Conservation (phyloP, 2,113 vertebrate genomes). For the Romanogobio albipinnatus region DNA sequence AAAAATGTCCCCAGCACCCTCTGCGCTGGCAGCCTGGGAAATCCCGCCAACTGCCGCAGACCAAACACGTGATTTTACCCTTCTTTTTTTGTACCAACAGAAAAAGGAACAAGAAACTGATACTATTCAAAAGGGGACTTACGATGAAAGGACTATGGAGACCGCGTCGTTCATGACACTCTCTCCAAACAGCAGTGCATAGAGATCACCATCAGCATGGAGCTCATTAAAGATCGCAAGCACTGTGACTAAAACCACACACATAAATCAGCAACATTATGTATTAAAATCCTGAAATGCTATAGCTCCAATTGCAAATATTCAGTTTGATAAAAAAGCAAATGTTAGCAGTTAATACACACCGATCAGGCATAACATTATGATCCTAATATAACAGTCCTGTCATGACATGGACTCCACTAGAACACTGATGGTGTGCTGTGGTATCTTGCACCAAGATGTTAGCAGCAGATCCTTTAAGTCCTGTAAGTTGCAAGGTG, state of each 20-base stretch:
- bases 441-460: too few species aligned
- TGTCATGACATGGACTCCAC: too few species aligned
- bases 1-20: constrained; percentile 19
- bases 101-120: background rate
- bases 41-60: background rate
- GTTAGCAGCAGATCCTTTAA: too few species aligned
- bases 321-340: background rate
- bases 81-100: background rate
- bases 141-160: constrained; percentile 89
- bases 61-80: background rate
- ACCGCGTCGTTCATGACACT: constrained; percentile 97
- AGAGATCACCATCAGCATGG: constrained; percentile 95
- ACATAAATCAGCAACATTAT: constrained; percentile 36
- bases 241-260: constrained; percentile 84
- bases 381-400: too few species aligned
- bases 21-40: constrained; percentile 4
- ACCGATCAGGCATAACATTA: too few species aligned
- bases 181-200: constrained; percentile 96
- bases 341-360: background rate
- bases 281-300: constrained; percentile 28
- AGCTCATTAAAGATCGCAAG: constrained; percentile 98
- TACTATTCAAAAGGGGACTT: background rate
- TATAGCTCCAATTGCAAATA: background rate
- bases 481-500: too few species aligned
- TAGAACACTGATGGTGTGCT: too few species aligned